Conservation (phyloP, 2,888 invertebrate species). For the Physocephala rufipes region DNA sequence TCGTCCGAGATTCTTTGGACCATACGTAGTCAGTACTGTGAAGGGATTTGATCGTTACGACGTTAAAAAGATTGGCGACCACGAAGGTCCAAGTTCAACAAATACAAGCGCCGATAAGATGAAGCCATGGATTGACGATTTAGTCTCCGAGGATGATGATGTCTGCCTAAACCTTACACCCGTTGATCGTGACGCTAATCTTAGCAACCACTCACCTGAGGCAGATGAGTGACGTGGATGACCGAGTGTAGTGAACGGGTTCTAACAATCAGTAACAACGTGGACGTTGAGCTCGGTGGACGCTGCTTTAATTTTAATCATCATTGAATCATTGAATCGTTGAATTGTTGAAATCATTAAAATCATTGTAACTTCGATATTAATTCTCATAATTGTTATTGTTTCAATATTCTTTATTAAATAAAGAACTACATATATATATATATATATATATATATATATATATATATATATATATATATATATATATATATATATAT, state of each 20-base stretch:
- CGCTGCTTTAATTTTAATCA: too few relatives aligned
- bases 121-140: neutral
- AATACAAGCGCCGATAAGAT: neutral
- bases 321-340: too few relatives aligned
- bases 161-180: neutral
- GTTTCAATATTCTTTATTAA: too few relatives aligned
- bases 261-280: too few relatives aligned
- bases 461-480: too few relatives aligned
- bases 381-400: too few relatives aligned
- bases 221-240: conserved; percentile 19
- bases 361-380: too few relatives aligned
- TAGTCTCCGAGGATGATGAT: neutral
- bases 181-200: neutral
- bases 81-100: conserved; percentile 33
- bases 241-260: neutral
- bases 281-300: too few relatives aligned
- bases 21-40: conserved; percentile 49
- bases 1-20: conserved; percentile 56
- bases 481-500: too few relatives aligned
- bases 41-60: conserved; percentile 54
- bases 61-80: conserved; percentile 50
- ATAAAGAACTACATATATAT: conserved; percentile 5
- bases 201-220: neutral
- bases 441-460: too few relatives aligned
- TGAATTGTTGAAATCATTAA: too few relatives aligned